Evolutionary conservation across 2,888 invertebrate species (phyloP).

Genomic region (Thymelicus acteon): DNA sequence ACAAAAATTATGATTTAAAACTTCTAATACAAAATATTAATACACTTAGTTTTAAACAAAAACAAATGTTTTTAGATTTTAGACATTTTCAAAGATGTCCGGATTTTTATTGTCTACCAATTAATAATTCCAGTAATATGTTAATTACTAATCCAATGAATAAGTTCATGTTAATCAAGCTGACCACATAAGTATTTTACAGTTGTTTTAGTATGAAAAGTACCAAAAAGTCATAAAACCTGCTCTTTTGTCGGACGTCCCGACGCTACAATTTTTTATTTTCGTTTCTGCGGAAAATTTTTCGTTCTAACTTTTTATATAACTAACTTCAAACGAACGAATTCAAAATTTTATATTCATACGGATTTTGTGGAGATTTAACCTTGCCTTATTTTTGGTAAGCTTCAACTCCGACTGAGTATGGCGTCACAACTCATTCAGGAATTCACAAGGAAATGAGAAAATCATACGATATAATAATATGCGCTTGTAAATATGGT

Average conservation of each 20-base stretch:
- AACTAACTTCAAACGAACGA: conserved; percentile 10
- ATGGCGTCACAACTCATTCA: conserved; percentile 2
- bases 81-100: too few relatives aligned
- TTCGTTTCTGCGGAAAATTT: neutral
- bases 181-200: too few relatives aligned
- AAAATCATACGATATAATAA: neutral
- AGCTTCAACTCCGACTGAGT: neutral
- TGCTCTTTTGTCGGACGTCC: neutral
- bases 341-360: conserved; percentile 16
- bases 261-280: neutral
- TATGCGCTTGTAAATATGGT: neutral
- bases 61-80: too few relatives aligned
- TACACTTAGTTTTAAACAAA: too few relatives aligned
- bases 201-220: too few relatives aligned
- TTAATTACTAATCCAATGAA: too few relatives aligned
- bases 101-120: too few relatives aligned
- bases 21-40: too few relatives aligned
- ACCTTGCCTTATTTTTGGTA: conserved; percentile 1
- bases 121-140: too few relatives aligned
- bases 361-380: conserved; percentile 10
- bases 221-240: too few relatives aligned
- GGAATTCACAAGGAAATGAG: conserved; percentile 11
- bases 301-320: conserved; percentile 4
- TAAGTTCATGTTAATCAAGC: too few relatives aligned
- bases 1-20: too few relatives aligned